Evolutionary conservation across 2,888 invertebrate species (phyloP), one percentile per base, ranked within the genome.

Genomic region (Diarsia mendica): DNA sequence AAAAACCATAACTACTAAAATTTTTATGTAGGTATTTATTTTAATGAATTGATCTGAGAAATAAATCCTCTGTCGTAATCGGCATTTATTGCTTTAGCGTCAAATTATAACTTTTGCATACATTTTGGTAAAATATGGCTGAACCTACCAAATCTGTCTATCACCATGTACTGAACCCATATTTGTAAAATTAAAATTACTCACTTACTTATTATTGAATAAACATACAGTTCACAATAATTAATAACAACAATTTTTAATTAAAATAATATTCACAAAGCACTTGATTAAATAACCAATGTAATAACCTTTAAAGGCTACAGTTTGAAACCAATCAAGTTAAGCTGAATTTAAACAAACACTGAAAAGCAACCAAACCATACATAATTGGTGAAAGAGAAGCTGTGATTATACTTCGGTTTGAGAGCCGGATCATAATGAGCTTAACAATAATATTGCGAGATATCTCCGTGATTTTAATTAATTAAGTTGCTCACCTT

Each of bases 381-480:
- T 85, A 86, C 66, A 46, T 80, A 82, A 87, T 82, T 77, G 77
- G 74, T 73, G 75, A 82, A 85, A 77, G 76, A 66, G 72, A 85
- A 75, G 74, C 86, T 82, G 72, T 79, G 82, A 85, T 85, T 83
- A 80, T 80, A 79, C 69, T 77, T 87, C 84, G 82, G 83, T 85
- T 85, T 72, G 68, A 55, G 65, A 86, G 66, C 75, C 74, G 82
- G 85, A 87, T 90, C 77, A 85, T 87, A 88, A 85, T 80, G 79
- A 75, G 80, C 79, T 84, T 81, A 77, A 72, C 72, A 84, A 79
- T 84, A 82, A 85, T 85, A 86, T 81, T 48, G 60, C 63, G 78
- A 76, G 79, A 83, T 77, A 82, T 83, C 78, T 77, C 71, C 70
- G 76, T 83, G 23, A 80, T 75, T 84, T 84, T 39, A 39, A 72